These are phyloP conservation scores for Boloria euphrosyne DNA, from an alignment of 2,888 invertebrate species.

Conservation along the genomic window DNA sequence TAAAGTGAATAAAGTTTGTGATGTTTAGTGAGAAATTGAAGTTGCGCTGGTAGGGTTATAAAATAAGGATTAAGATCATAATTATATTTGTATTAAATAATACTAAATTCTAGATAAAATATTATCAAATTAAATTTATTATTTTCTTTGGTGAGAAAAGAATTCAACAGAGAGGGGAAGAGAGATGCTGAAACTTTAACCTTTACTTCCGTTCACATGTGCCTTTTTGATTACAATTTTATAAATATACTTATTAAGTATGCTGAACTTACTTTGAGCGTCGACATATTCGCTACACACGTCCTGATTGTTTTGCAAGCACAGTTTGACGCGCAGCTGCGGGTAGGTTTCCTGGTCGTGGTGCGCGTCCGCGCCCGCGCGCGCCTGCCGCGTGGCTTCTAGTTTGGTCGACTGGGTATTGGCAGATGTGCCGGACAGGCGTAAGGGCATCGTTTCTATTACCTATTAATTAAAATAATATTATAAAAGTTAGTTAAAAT, in stretches of 20 bases:
- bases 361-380: slow-evolving; percentile 82
- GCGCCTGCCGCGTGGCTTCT: slow-evolving; percentile 61
- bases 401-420: slow-evolving; percentile 87
- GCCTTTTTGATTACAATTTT: too few relatives aligned
- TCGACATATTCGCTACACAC: slow-evolving; percentile 92
- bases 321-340: slow-evolving; percentile 90
- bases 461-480: slow-evolving; percentile 64
- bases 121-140: too few relatives aligned
- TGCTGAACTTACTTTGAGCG: slow-evolving; percentile 88
- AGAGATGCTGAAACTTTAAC: too few relatives aligned
- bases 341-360: slow-evolving; percentile 81
- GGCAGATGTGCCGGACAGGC: slow-evolving; percentile 86
- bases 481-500: neutral
- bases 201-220: too few relatives aligned
- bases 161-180: too few relatives aligned
- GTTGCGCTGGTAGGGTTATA: too few relatives aligned
- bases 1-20: too few relatives aligned
- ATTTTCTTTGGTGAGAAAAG: too few relatives aligned
- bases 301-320: slow-evolving; percentile 89
- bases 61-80: too few relatives aligned
- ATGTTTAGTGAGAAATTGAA: too few relatives aligned
- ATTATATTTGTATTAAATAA: too few relatives aligned
- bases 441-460: slow-evolving; percentile 87
- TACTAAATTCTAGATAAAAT: too few relatives aligned
- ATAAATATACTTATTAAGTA: neutral